phyloP scores from a whole-genome alignment of 2,888 invertebrate species.

The Drosophila nr. fundita region DNA sequence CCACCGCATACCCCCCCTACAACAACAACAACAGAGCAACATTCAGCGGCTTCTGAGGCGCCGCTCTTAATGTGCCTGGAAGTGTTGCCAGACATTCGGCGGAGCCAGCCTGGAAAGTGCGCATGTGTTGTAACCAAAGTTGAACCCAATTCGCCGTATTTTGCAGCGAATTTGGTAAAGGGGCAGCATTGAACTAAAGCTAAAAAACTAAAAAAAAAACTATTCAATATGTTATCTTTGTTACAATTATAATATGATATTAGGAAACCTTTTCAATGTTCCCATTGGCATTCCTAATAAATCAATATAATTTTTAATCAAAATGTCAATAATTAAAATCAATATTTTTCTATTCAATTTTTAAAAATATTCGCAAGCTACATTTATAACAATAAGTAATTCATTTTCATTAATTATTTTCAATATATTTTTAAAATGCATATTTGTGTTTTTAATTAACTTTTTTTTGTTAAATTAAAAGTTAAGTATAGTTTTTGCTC shows the following conservation, averaged over 20 bases:
- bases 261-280: neutral
- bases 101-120: conserved; percentile 59
- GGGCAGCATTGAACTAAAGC: neutral
- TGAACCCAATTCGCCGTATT: conserved; percentile 57
- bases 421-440: neutral
- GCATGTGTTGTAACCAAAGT: conserved; percentile 63
- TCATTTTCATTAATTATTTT: no score
- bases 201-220: neutral
- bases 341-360: neutral
- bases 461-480: neutral
- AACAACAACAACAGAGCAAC: conserved; percentile 8
- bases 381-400: neutral
- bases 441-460: neutral
- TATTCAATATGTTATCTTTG: neutral
- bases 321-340: neutral
- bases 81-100: conserved; percentile 28
- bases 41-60: conserved; percentile 37
- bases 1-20: neutral
- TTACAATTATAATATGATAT: neutral
- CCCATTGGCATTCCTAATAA: neutral
- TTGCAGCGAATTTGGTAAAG: conserved; percentile 41
- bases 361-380: neutral
- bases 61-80: conserved; percentile 62
- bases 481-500: neutral
- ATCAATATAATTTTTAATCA: neutral